These are phyloP conservation scores for Myopa testacea DNA, from an alignment of 2,888 invertebrate species.

Conservation along the genomic window DNA sequence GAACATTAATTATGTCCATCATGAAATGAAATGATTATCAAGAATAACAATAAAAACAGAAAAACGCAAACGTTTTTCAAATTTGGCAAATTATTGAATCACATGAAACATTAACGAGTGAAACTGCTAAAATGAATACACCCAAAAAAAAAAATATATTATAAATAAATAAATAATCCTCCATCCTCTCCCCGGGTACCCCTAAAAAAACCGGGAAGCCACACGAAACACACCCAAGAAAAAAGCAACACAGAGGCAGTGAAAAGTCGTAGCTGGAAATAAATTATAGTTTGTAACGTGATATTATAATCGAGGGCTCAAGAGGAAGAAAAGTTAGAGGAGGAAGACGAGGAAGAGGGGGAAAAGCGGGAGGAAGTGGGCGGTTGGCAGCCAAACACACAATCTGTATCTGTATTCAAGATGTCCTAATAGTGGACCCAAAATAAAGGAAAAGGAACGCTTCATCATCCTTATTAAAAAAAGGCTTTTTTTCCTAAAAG, in stretches of 20 bases:
- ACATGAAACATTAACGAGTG: neutral
- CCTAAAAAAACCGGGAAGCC: neutral
- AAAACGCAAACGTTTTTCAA: neutral
- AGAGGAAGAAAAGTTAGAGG: too few relatives aligned
- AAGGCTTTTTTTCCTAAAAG: too few relatives aligned
- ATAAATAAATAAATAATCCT: neutral
- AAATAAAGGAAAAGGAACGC: too few relatives aligned
- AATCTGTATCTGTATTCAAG: too few relatives aligned
- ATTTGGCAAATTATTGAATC: neutral
- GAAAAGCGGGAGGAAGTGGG: too few relatives aligned
- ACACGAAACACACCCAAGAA: neutral
- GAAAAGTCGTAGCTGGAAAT: neutral
- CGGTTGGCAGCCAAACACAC: too few relatives aligned
- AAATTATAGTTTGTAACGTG: slow-evolving; percentile 19
- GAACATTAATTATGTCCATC: neutral
- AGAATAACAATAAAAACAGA: slow-evolving; percentile 12
- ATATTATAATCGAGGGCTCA: neutral
- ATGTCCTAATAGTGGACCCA: too few relatives aligned
- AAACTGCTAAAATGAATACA: neutral
- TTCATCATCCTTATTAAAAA: too few relatives aligned
- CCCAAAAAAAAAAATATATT: slow-evolving; percentile 5
- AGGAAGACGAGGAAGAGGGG: too few relatives aligned
- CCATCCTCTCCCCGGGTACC: too few relatives aligned
- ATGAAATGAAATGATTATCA: neutral
- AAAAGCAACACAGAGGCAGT: neutral